Evolutionary conservation across 2,888 invertebrate species (phyloP).

Genomic region (Phaonia tiefii): DNA sequence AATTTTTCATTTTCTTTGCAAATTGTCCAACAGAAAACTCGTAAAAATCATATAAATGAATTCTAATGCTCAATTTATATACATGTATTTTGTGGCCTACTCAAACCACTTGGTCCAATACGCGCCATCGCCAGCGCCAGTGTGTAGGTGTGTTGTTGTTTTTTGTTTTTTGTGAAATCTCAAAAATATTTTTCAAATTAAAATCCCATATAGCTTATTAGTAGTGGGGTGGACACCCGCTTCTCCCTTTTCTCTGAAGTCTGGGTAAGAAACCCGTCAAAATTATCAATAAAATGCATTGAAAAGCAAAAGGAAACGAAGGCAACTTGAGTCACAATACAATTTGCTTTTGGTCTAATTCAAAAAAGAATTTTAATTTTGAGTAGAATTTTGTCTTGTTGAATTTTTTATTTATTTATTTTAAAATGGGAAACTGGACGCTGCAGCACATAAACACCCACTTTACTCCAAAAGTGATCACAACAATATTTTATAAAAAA

Average conservation of each 20-base stretch:
- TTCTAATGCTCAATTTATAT: conserved; percentile 9
- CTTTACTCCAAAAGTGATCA: neutral
- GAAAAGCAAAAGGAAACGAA: conserved; percentile 1
- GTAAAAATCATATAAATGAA: conserved; percentile 13
- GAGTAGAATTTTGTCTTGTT: conserved; percentile 2
- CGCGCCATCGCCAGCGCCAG: neutral
- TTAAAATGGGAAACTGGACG: too few relatives aligned
- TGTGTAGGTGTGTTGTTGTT: conserved; percentile 21
- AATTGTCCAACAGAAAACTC: conserved; percentile 13
- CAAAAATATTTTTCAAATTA: too few relatives aligned
- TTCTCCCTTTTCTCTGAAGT: too few relatives aligned
- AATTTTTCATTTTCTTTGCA: neutral
- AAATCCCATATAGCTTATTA: too few relatives aligned
- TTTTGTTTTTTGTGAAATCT: too few relatives aligned
- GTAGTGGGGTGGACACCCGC: too few relatives aligned
- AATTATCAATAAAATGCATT: conserved; percentile 49
- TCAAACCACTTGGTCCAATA: neutral
- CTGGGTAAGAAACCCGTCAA: too few relatives aligned
- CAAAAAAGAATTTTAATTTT: conserved; percentile 32
- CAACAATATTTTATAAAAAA: too few relatives aligned
- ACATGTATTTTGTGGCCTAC: neutral
- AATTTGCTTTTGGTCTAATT: conserved; percentile 23
- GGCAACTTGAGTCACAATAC: conserved; percentile 33
- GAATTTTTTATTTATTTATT: neutral
- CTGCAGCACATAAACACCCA: conserved; percentile 11